Conservation (phyloP, 2,113 vertebrate genomes). For the Carlito syrichta region DNA sequence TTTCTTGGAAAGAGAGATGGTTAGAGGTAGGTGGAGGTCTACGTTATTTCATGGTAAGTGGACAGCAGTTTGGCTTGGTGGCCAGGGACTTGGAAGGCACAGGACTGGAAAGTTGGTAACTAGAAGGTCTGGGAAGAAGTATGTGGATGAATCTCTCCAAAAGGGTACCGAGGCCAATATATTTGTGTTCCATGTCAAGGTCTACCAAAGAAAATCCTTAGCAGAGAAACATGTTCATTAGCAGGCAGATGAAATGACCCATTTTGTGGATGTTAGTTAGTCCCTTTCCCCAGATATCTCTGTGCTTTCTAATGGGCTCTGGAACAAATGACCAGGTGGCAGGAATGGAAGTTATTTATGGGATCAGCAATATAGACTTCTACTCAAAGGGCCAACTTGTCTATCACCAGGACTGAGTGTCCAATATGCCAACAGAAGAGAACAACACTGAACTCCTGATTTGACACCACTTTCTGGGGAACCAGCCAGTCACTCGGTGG, state of each 20-base stretch:
- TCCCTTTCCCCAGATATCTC: not conserved
- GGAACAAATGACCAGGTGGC: not conserved
- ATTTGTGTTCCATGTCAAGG: not conserved
- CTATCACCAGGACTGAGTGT: not conserved
- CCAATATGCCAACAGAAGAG: not conserved
- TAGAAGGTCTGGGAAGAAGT: not conserved
- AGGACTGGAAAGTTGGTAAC: not conserved
- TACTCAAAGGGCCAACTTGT: not conserved
- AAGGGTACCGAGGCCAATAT: not conserved
- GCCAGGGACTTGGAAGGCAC: not conserved
- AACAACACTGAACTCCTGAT: not conserved
- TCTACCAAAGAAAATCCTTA: not conserved
- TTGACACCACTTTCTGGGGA: not conserved
- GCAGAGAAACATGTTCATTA: not conserved
- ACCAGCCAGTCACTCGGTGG: not conserved
- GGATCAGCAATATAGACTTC: not conserved
- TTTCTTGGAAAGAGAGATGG: not conserved
- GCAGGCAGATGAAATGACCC: not conserved
- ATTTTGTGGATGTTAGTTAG: not conserved
- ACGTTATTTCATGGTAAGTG: not conserved
- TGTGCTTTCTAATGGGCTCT: not conserved
- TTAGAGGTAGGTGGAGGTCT: not conserved
- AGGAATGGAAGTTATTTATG: not conserved
- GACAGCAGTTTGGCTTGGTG: not conserved
- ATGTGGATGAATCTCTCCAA: not conserved